Conservation (phyloP, 2,888 invertebrate genomes). For the Amiota minor region DNA sequence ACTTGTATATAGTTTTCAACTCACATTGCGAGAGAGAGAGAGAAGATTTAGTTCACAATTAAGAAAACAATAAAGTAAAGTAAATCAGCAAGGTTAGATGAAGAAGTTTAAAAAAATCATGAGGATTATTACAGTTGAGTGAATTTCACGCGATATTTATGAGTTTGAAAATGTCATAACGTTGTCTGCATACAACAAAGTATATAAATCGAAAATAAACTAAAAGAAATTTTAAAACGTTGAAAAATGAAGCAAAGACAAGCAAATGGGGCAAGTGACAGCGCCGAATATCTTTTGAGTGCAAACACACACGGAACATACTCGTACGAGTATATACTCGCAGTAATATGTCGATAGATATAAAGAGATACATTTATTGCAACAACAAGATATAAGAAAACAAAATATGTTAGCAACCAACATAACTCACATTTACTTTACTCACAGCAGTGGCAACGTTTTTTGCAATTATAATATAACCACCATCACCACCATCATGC, state of each 20-base stretch:
- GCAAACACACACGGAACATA: no score
- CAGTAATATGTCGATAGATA: no score
- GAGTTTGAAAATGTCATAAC: slow-evolving; percentile 62
- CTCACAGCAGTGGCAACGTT: slow-evolving; percentile 4
- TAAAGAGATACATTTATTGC: no score
- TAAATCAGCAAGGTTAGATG: no score
- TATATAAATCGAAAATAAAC: slow-evolving; percentile 12
- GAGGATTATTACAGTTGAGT: slow-evolving; percentile 19
- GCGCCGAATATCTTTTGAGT: no score
- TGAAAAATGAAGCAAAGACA: slow-evolving; percentile 40
- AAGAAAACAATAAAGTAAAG: no score
- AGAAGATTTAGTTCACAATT: no score
- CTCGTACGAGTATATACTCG: no score
- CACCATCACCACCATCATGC: neutral
- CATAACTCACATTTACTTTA: slow-evolving; percentile 21
- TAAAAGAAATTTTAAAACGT: slow-evolving; percentile 27
- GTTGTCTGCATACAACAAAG: slow-evolving; percentile 45
- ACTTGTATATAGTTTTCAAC: no score
- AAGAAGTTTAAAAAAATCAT: neutral
- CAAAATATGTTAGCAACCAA: neutral
- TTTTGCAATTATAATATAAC: slow-evolving; percentile 28
- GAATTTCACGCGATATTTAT: slow-evolving; percentile 56
- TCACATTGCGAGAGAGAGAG: no score
- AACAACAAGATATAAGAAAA: no score
- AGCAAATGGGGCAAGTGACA: slow-evolving; percentile 44